These are phyloP conservation scores for Gila robusta DNA, from an alignment of 2,797 vertebrate species.

Conservation along the genomic window DNA sequence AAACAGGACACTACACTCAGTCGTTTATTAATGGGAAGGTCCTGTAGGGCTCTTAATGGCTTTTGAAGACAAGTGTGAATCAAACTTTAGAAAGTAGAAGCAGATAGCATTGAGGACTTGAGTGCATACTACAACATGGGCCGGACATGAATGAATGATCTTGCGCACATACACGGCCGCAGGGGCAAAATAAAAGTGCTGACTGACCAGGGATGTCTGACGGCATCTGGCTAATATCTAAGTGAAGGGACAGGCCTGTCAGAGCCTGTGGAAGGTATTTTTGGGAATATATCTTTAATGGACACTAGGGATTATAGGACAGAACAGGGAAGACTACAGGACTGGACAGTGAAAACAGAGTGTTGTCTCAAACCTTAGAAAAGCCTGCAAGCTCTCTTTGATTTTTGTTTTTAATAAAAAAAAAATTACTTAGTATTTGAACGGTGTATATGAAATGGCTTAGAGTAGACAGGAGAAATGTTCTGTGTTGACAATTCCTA, in stretches of 20 bases:
- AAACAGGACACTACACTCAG: slow-evolving; percentile 22
- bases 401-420: not conserved
- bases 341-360: slow-evolving; percentile 18
- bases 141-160: slow-evolving; percentile 39
- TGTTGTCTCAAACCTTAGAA: slow-evolving; percentile 25
- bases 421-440: not conserved
- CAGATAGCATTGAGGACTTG: not conserved
- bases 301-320: slow-evolving; percentile 38
- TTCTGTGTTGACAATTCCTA: not conserved
- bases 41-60: slow-evolving; percentile 45
- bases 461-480: not conserved
- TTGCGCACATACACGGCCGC: slow-evolving; percentile 23
- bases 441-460: not conserved
- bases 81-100: slow-evolving; percentile 20
- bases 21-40: slow-evolving; percentile 56
- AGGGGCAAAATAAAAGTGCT: slow-evolving; percentile 40
- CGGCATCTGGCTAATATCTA: slow-evolving; percentile 45
- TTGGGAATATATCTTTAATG: slow-evolving; percentile 36
- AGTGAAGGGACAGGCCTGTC: slow-evolving; percentile 50
- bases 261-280: slow-evolving; percentile 43
- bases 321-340: slow-evolving; percentile 18
- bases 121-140: slow-evolving; percentile 27
- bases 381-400: not conserved
- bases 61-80: slow-evolving; percentile 43
- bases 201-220: slow-evolving; percentile 49